These are phyloP conservation scores for Tolmerus cingulatus DNA, from an alignment of 2,888 invertebrate species.

Conservation along the genomic window DNA sequence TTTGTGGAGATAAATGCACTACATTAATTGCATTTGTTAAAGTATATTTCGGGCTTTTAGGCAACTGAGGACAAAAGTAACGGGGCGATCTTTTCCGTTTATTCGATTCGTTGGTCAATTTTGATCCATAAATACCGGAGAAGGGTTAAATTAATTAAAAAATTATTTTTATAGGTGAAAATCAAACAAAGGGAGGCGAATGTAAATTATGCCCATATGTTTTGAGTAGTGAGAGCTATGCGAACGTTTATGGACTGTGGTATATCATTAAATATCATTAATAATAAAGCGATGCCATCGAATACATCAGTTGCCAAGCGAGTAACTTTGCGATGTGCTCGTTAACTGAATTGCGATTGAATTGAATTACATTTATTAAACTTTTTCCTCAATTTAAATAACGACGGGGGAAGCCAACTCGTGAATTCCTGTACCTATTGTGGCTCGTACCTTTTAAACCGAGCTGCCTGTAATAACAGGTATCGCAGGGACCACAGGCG, in stretches of 20 bases:
- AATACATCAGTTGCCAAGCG: neutral
- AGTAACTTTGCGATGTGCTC: neutral
- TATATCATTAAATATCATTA: too few species aligned
- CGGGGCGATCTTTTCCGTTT: too few species aligned
- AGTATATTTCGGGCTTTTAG: too few species aligned
- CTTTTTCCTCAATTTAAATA: neutral
- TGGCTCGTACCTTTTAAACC: neutral
- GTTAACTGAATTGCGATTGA: neutral
- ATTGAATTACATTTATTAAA: neutral
- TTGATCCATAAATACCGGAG: too few species aligned
- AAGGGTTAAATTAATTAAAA: too few species aligned
- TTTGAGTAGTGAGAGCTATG: neutral
- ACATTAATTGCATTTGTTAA: too few species aligned
- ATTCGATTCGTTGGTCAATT: too few species aligned
- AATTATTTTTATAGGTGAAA: too few species aligned
- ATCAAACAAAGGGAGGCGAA: neutral
- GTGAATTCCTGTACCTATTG: neutral
- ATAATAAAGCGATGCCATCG: too few species aligned
- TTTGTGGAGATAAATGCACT: too few species aligned
- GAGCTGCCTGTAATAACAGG: neutral
- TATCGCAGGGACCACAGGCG: neutral
- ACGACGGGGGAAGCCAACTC: neutral
- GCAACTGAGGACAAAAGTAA: too few species aligned
- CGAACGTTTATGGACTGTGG: neutral
- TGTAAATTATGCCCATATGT: too few species aligned